These are phyloP conservation scores for Portevinia maculata DNA, from an alignment of 2,888 invertebrate genomes.

Conservation along the genomic window DNA sequence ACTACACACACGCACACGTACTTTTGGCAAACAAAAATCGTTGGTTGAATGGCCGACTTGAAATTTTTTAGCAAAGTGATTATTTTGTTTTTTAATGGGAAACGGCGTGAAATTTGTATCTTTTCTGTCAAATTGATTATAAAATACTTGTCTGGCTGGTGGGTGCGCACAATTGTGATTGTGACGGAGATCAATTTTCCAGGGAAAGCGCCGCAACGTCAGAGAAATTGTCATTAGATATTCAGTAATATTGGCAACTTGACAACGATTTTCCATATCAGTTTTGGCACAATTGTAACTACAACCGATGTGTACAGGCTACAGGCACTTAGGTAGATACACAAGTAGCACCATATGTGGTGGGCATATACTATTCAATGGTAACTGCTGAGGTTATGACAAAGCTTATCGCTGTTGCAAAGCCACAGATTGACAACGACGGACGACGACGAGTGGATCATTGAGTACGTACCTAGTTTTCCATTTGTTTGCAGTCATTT, in stretches of 20 bases:
- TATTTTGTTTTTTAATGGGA: conserved; percentile 25
- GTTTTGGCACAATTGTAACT: conserved; percentile 55
- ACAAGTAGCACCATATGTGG: conserved; percentile 4
- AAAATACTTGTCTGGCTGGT: conserved; percentile 34
- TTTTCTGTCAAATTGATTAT: conserved; percentile 60
- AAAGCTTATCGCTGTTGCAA: conserved; percentile 68
- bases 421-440: conserved; percentile 71
- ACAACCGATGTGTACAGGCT: conserved; percentile 18
- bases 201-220: conserved; percentile 42
- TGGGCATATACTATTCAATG: conserved; percentile 19
- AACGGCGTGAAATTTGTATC: conserved; percentile 49
- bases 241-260: conserved; percentile 21
- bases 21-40: conserved; percentile 10
- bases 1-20: background rate
- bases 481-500: conserved; percentile 19
- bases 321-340: conserved; percentile 23
- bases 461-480: conserved; percentile 43
- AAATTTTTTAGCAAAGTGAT: conserved; percentile 36
- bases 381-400: conserved; percentile 61
- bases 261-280: conserved; percentile 43
- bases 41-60: conserved; percentile 68
- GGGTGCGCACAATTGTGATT: conserved; percentile 1
- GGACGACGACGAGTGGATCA: conserved; percentile 33
- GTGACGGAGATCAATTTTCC: conserved; percentile 41
- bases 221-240: conserved; percentile 42